A percentile compares a stretch with the other conserved stretches of the same genome.
These are phyloP conservation scores for Bugulina stolonifera DNA, from an alignment of 2,888 invertebrate genomes.

Conservation along the genomic window DNA sequence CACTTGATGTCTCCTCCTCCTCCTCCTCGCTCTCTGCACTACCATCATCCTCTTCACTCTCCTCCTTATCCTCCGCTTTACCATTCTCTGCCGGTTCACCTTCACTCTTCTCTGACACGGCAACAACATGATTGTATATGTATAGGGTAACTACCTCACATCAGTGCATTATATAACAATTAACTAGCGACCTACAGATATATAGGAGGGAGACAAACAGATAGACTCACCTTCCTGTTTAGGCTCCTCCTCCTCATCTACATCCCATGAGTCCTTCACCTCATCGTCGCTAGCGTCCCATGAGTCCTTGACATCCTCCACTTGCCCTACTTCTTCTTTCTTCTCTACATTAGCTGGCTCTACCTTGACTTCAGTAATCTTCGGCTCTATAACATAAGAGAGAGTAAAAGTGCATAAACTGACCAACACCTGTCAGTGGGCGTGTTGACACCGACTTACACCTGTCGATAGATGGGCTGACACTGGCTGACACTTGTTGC, in stretches of 20 bases:
- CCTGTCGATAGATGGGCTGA: too few species aligned
- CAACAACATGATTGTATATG: too few species aligned
- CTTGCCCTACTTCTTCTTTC: background rate
- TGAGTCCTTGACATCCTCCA: slow-evolving; percentile 29
- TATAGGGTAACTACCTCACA: too few species aligned
- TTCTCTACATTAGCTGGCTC: background rate
- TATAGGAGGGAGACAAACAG: too few species aligned
- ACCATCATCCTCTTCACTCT: slow-evolving; percentile 28
- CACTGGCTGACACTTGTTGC: too few species aligned
- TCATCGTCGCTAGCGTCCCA: slow-evolving; percentile 35
- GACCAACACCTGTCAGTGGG: too few species aligned
- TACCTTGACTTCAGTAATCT: background rate
- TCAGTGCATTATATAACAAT: too few species aligned
- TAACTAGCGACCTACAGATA: too few species aligned
- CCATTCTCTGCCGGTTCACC: background rate
- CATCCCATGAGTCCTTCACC: slow-evolving; percentile 40
- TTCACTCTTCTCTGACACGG: background rate
- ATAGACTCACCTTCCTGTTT: background rate
- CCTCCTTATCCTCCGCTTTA: background rate
- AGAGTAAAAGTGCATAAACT: too few species aligned
- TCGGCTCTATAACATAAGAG: background rate
- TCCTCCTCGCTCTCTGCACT: slow-evolving; percentile 33
- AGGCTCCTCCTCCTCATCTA: slow-evolving; percentile 36
- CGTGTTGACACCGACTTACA: too few species aligned
- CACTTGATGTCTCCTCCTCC: slow-evolving; percentile 37